Base-by-base conservation (phyloP, 2,797 vertebrate species). In the Potorous gilbertii region DNA sequence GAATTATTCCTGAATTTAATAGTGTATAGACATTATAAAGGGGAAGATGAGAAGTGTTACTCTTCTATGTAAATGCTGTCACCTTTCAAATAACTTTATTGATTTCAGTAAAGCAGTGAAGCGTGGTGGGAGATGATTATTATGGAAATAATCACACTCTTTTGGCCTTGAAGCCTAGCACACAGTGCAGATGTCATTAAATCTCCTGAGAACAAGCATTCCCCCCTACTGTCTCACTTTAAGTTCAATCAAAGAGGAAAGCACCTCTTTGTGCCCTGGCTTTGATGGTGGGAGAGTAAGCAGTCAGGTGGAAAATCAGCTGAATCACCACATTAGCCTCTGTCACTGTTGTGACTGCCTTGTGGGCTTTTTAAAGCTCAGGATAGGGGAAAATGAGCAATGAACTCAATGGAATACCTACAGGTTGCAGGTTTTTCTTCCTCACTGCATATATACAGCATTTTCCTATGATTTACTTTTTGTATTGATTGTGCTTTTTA, bases 241-340 rank as follows among this genome's bases (percentile, higher is more conserved):
- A 90, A 89, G 92, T 93, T 31, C 28, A 91, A 74, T 66, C 92
- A 59, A 96, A 55, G 93, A 94, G 97, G 92, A 46, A 96, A 96
- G 94, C 66, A 29, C 50, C 54, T 55, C 34, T 90, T 55, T 29
- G 9, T 56, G n/a, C 74, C n/a, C 8, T 54, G 54, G 90, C 4
- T 95, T 92, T 97, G 74, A 87, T 87, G 92, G 55, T 16, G 95
- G 92, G 90, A 1, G 4, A 95, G 54, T 92, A 57, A 91, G 94
- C 94, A 81, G 55, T 97, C 56, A 92, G 55, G 54, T 55, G 31
- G 90, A 90, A 90, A 54, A 54, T 90, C 50, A 90, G 54, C 90
- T 90, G 90, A 55, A 55, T 55, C 54, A 55, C 54, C 90, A 90
- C 52, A 34, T 50, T 50, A 55, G 52, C 50, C 52, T 90, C 52